Base-by-base conservation (phyloP, 2,797 vertebrate species). In the Hemitrygon akajei region DNA sequence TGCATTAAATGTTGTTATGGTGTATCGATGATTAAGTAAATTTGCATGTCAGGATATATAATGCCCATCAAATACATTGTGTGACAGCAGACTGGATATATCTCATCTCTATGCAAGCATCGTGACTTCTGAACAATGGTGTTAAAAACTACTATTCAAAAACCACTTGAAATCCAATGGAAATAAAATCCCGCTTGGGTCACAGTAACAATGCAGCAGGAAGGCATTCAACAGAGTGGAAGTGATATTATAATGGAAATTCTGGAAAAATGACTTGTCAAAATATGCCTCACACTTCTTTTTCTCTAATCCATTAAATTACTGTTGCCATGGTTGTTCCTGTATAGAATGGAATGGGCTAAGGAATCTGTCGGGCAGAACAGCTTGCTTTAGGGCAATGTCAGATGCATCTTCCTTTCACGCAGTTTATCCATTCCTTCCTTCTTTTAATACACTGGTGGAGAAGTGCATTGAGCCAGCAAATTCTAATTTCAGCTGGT, bases 231-330 rank as follows among this genome's bases (percentile, higher is more conserved):
- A 37, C 63, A 89, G 10, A 89, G 86, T 69, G 86, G 60, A 37
- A 89, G 66, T 89, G 86, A 89, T 89, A 69, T 89, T 66, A 89
- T 66, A 89, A 89, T 66, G 86, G 60, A 89, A 63, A 37, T 63
- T 10, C 60, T 66, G n/a, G n/a, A 63, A 89, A 89, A 69, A 89
- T 69, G 60, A 89, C 86, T 89, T 89, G 86, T 89, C 86, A 69
- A 89, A 89, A 89, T 89, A 89, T 89, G 63, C n/a, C 86, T 89
- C 86, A 34, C 86, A 69, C 66, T 89, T 89, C 63, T n/a, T 89
- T 69, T 69, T 60, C 60, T 69, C 47, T 34, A 89, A 89, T 89
- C 86, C 60, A 89, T 89, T 66, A 89, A 37, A 89, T 69, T 63
- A 63, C 60, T 66, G 86, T 89, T 89, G 86, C 86, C 34, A 89